phyloP scores from a whole-genome alignment of 2,113 vertebrate species.

The Pao palembangensis region DNA sequence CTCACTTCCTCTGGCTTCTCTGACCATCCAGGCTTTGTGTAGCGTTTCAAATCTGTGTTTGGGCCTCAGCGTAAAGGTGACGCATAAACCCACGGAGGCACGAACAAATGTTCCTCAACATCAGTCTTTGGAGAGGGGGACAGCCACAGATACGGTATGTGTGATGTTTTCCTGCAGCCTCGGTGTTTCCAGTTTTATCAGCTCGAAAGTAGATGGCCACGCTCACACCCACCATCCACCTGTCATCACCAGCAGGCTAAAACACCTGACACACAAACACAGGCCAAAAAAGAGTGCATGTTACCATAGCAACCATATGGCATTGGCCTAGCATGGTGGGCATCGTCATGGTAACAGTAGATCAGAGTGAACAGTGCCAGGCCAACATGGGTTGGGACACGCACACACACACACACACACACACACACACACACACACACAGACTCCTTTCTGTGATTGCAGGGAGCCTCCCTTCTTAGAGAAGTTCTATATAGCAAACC shows the following conservation, averaged over 20 bases:
- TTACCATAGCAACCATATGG: conserved; percentile 71
- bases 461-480: neutral
- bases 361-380: conserved; percentile 54
- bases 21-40: no score
- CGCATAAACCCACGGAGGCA: neutral
- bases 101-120: conserved; percentile 1
- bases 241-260: conserved; percentile 70
- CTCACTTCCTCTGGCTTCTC: neutral
- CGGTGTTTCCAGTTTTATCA: conserved; percentile 43
- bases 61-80: neutral
- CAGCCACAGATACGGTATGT: neutral
- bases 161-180: conserved; percentile 14
- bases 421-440: conserved; percentile 8
- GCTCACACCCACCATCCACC: conserved; percentile 64
- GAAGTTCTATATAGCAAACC: neutral
- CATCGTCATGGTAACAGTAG: conserved; percentile 65
- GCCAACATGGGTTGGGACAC: conserved; percentile 18
- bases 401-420: conserved; percentile 17
- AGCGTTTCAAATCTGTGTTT: neutral
- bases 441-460: neutral
- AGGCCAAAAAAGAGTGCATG: conserved; percentile 42
- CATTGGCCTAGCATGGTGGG: conserved; percentile 50
- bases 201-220: conserved; percentile 36
- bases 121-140: conserved; percentile 1
- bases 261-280: conserved; percentile 62